Conservation (phyloP, 2,888 invertebrate species). For the Spicauda simplicius region DNA sequence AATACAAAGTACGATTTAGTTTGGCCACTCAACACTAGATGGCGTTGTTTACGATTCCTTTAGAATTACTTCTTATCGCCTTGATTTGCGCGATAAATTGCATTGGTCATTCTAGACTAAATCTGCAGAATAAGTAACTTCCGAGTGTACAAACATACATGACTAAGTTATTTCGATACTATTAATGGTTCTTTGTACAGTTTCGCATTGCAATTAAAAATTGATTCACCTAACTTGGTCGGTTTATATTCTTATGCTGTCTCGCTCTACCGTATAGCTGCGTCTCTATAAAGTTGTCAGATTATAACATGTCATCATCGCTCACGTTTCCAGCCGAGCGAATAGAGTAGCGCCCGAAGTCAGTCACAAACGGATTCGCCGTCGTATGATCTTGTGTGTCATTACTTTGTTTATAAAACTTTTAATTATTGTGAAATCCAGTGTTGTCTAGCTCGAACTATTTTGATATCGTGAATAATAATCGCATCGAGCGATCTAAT, state of each 20-base stretch:
- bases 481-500: slow-evolving; percentile 19
- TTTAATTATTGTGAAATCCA: slow-evolving; percentile 53
- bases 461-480: slow-evolving; percentile 43
- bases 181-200: neutral
- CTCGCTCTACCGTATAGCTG: slow-evolving; percentile 51
- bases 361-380: slow-evolving; percentile 69
- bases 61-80: neutral
- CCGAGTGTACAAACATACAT: neutral
- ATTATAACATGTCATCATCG: slow-evolving; percentile 56
- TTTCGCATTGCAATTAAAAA: neutral
- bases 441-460: slow-evolving; percentile 41
- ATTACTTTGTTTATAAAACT: slow-evolving; percentile 52
- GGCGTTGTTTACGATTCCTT: slow-evolving; percentile 40
- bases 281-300: slow-evolving; percentile 62
- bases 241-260: slow-evolving; percentile 34
- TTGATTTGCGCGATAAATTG: slow-evolving; percentile 4
- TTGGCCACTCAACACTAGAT: slow-evolving; percentile 45
- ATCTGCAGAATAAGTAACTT: neutral
- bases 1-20: slow-evolving; percentile 25
- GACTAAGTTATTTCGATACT: neutral
- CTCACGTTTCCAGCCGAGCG: slow-evolving; percentile 50
- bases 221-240: slow-evolving; percentile 7
- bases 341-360: slow-evolving; percentile 62
- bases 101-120: slow-evolving; percentile 14
- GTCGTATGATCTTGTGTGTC: slow-evolving; percentile 65